Evolutionary conservation across 2,797 vertebrate genomes (phyloP).

Genomic region (Danio aesculapii): DNA sequence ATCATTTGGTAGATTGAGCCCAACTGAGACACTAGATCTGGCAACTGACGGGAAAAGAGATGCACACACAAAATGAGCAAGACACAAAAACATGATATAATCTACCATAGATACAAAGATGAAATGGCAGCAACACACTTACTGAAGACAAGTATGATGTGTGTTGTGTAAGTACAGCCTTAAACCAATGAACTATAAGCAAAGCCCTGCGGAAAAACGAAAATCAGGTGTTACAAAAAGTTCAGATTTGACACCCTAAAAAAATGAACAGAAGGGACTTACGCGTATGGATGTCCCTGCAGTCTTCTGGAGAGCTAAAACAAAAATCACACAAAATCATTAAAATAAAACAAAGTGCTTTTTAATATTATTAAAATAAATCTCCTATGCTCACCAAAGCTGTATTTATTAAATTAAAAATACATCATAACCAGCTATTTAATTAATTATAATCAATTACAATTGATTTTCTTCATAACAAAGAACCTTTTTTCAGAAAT

Average conservation of each 20-base stretch:
- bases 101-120: not conserved
- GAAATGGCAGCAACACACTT: constrained; percentile 69
- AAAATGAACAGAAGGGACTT: constrained; percentile 66
- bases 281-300: constrained; percentile 92
- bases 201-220: constrained; percentile 81
- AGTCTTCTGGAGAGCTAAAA: constrained; percentile 90
- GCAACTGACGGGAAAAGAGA: constrained; percentile 79
- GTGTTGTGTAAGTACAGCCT: constrained; percentile 90
- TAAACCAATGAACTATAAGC: constrained; percentile 94
- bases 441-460: too few species aligned
- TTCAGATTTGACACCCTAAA: not conserved
- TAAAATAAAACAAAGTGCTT: not conserved
- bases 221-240: not conserved
- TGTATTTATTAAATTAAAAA: too few species aligned
- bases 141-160: constrained; percentile 96
- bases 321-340: constrained; percentile 19
- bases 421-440: too few species aligned
- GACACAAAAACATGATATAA: not conserved
- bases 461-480: too few species aligned
- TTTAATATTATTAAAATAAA: not conserved
- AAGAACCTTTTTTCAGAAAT: too few species aligned
- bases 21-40: constrained; percentile 90
- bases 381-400: too few species aligned
- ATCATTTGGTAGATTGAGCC: constrained; percentile 94
- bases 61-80: constrained; percentile 15